Evolutionary conservation across 2,797 vertebrate genomes (phyloP), one percentile per base, ranked within the genome.

Genomic region (Columba guinea): DNA sequence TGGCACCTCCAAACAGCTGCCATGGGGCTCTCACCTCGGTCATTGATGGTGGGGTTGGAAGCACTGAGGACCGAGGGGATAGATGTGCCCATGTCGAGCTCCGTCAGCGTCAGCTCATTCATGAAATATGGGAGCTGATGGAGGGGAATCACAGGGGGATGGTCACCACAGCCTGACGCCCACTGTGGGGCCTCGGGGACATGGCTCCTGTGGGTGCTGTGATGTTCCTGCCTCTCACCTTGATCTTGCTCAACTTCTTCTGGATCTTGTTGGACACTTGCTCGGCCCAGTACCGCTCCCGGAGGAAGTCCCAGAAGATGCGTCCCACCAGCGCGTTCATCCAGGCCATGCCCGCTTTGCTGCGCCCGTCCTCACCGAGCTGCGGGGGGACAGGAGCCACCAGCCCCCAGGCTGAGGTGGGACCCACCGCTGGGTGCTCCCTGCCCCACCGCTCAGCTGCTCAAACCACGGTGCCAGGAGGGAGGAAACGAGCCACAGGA

Each of bases 71-170:
- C 97, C 1, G 97, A 98, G 7, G 99, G 99, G 97, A 99, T 96
- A 19, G 98, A 98, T 21, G 97, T 97, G 82, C 99, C 99, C 99
- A 99, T 99, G 90, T 99, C 98, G 97, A 99, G 89, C 90, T 98
- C 99, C 0, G 98, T 99, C 91, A 99, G 97, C 0, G 97, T 98
- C 96, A 99, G 97, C 92, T 99, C 98, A 8, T 99, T 98, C 99
- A 99, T 99, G 83, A 99, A 99, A 89, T 99, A 99, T 2, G 99
- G 99, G 96, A 99, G 96, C 99, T 99, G 97, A 52, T 37, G n/a
- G 48, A 84, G 32, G 51, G 70, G 86, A 86, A 35, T 41, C 80
- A 67, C 74, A 19, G 0, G 1, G 65, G 13, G 46, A 59, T 0
- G 5, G 44, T 58, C 62, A 86, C 34, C 0, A 0, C 52, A 73